A percentile compares a stretch with the other conserved stretches of the same genome.
phyloP scores from a whole-genome alignment of 2,113 vertebrate genomes.

The Rhea pennata region DNA sequence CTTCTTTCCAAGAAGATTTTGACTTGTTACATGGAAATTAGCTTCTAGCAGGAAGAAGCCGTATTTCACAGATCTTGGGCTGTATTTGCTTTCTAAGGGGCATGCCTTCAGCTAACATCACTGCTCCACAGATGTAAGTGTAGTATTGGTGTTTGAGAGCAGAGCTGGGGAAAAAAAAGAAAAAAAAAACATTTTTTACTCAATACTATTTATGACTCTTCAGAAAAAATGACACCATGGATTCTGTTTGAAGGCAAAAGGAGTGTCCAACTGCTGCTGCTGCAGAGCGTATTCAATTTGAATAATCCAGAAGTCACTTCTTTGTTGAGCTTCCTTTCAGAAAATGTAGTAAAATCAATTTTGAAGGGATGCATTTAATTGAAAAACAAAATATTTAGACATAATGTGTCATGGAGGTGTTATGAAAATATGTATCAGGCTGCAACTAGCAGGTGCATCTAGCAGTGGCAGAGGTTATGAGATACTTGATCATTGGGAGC shows the following conservation, averaged over 20 bases:
- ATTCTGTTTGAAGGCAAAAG: slow-evolving; percentile 17
- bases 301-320: slow-evolving; percentile 24
- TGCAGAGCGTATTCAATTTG: not conserved
- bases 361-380: not conserved
- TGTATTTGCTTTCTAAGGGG: slow-evolving; percentile 35
- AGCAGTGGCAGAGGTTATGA: not conserved
- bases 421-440: not conserved
- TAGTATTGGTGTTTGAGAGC: not conserved
- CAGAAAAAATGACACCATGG: not conserved
- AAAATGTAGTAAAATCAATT: not conserved
- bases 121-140: not conserved
- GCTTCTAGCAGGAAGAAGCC: slow-evolving; percentile 42
- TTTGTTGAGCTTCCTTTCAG: not conserved
- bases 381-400: slow-evolving; percentile 26
- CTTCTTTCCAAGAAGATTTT: slow-evolving; percentile 59
- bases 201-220: not conserved
- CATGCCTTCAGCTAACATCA: slow-evolving; percentile 28
- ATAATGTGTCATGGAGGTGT: not conserved
- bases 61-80: slow-evolving; percentile 24
- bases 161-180: not conserved
- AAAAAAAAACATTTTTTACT: not conserved
- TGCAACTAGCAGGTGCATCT: not conserved
- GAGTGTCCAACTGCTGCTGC: not conserved
- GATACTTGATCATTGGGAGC: not conserved
- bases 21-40: slow-evolving; percentile 46